A percentile compares a stretch with the other conserved stretches of the same genome.
phyloP scores from a whole-genome alignment of 2,113 vertebrate genomes.

The Xenopus tropicalis region UCB_Xtro_10.0 CM004448.2:136513001-136513500 shows the following conservation, averaged over 20 bases:
- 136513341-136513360: slow-evolving; percentile 13
- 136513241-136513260: slow-evolving; percentile 6
- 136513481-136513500: too few relatives aligned
- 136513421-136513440: not conserved
- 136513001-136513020: too few relatives aligned
- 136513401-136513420: not conserved
- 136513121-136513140: not conserved
- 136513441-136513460: not conserved
- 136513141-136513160: slow-evolving; percentile 21
- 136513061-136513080: too few relatives aligned
- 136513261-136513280: slow-evolving; percentile 25
- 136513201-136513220: slow-evolving; percentile 30
- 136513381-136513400: not conserved
- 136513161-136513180: slow-evolving; percentile 30
- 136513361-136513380: not conserved
- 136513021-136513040: too few relatives aligned
- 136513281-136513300: slow-evolving; percentile 20
- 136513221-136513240: slow-evolving; percentile 5
- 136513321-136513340: slow-evolving; percentile 14
- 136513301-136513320: not conserved
- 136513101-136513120: too few relatives aligned
- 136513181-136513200: slow-evolving; percentile 26
- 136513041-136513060: too few relatives aligned
- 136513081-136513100: too few relatives aligned
- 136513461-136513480: not conserved